Base-by-base conservation (phyloP, 2,797 vertebrate genomes). In the Falco novaeseelandiae region DNA sequence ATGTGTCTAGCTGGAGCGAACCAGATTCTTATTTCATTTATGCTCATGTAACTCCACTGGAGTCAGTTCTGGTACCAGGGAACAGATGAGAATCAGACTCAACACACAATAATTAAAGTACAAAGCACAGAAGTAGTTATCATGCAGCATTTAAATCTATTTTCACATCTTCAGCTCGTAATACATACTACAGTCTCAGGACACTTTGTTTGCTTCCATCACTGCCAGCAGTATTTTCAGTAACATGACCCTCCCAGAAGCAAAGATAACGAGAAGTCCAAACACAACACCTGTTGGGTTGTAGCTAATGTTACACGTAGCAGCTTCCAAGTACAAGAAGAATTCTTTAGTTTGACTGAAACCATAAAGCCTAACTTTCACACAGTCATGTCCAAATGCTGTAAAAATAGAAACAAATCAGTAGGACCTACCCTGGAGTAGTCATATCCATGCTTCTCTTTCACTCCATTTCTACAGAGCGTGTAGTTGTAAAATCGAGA, bases 401-500 rank as follows among this genome's bases (percentile, higher is more conserved):
- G 14, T 46, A 77, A 49, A 83, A 74, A 67, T 3, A 78, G 59
- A 92, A 95, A 95, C 18, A 92, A 94, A 93, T 73, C n/a, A 87
- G 46, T 9, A 40, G 42, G 11, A 94, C 98, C 94, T 95, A 98
- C 99, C 99, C 99, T 98, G 63, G 98, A 98, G 96, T 99, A 99
- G 96, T 99, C 98, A 4, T 95, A 99, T 91, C 99, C 99, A 14
- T 99, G 99, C 69, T 99, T 99, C 97, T 99, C 99, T 85, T 99
- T 98, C 69, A 98, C 96, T 36, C 99, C 99, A 29, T 99, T 99
- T 93, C 99, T 98, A 93, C 99, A 99, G 77, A 99, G 98, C 0
- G 99, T 99, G 96, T 99, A 99, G 98, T 99, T 99, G 97, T 99
- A 99, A 97, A 99, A 99, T 57, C 99, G 99, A 29, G 99, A 99